Conservation (phyloP, 2,797 vertebrate species). For the Telmatherina bonti region DNA sequence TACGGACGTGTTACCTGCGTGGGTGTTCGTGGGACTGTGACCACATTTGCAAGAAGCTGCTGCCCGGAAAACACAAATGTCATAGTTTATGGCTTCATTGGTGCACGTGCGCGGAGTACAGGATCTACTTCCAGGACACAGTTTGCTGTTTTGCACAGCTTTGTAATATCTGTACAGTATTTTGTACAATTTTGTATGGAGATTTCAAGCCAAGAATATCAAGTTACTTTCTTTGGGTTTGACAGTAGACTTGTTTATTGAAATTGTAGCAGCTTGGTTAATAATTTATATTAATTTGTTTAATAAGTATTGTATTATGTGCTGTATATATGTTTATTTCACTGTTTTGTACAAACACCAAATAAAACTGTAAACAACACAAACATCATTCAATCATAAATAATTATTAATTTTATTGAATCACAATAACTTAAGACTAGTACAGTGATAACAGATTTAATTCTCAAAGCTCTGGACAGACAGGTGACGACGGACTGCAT, state of each 20-base stretch:
- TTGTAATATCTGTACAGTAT: slow-evolving; percentile 91
- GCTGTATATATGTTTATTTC: slow-evolving; percentile 87
- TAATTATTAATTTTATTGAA: slow-evolving; percentile 98
- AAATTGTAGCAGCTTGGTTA: slow-evolving; percentile 88
- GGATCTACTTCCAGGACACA: slow-evolving; percentile 78
- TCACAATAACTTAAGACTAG: slow-evolving; percentile 99
- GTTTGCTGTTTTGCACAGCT: slow-evolving; percentile 94
- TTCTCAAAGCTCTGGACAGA: slow-evolving; percentile 85
- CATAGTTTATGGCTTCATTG: slow-evolving; percentile 32
- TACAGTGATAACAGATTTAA: slow-evolving; percentile 93
- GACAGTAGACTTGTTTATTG: slow-evolving; percentile 82
- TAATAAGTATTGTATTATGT: slow-evolving; percentile 91
- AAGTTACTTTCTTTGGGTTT: slow-evolving; percentile 77
- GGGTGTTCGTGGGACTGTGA: slow-evolving; percentile 60
- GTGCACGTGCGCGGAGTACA: slow-evolving; percentile 61
- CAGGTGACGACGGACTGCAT: slow-evolving; percentile 87
- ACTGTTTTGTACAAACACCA: slow-evolving; percentile 78
- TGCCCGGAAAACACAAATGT: slow-evolving; percentile 45
- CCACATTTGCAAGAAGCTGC: slow-evolving; percentile 73
- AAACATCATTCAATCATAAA: slow-evolving; percentile 83
- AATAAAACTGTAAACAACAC: slow-evolving; percentile 79
- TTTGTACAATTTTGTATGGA: slow-evolving; percentile 96
- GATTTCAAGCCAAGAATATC: slow-evolving; percentile 94
- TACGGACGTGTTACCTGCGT: slow-evolving; percentile 42
- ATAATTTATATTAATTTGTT: slow-evolving; percentile 98